Evolutionary conservation across 2,113 vertebrate species (phyloP).

Genomic region (Forbesichthys papilliferus): DNA sequence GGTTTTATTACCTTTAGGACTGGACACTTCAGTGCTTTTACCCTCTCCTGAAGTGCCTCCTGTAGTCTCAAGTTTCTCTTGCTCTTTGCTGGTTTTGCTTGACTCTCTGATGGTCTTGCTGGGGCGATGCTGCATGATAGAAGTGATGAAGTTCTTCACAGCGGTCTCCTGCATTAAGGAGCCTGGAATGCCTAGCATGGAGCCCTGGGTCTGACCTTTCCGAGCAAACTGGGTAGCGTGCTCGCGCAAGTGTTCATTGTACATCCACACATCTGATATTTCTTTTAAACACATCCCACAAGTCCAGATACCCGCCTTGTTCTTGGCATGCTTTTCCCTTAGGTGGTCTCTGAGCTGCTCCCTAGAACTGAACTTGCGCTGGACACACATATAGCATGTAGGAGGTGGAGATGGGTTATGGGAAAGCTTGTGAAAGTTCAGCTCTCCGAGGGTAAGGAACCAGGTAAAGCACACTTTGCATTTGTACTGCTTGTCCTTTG

Average conservation of each 20-base stretch:
- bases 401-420: conserved; percentile 94
- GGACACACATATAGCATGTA: conserved; percentile 98
- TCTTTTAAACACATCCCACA: conserved; percentile 98
- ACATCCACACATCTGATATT: conserved; percentile 96
- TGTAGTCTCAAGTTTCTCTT: conserved; percentile 51
- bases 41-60: conserved; percentile 57
- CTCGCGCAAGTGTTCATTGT: conserved; percentile 94
- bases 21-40: conserved; percentile 56
- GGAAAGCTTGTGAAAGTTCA: conserved; percentile 93
- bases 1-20: conserved; percentile 60
- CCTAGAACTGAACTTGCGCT: conserved; percentile 93
- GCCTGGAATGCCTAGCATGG: conserved; percentile 79
- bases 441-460: conserved; percentile 88
- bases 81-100: conserved; percentile 59
- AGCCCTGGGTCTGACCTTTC: conserved; percentile 85
- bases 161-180: conserved; percentile 81
- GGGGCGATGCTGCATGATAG: conserved; percentile 82
- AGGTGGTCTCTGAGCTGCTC: conserved; percentile 92
- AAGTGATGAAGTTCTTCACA: conserved; percentile 85
- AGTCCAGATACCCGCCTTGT: conserved; percentile 90
- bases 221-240: conserved; percentile 93
- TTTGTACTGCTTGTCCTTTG: conserved; percentile 89
- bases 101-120: conserved; percentile 72
- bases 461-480: conserved; percentile 96
- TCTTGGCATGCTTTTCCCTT: conserved; percentile 90